These are phyloP conservation scores for Dexiosoma caninum DNA, from an alignment of 2,888 invertebrate species.

Conservation along the genomic window DNA sequence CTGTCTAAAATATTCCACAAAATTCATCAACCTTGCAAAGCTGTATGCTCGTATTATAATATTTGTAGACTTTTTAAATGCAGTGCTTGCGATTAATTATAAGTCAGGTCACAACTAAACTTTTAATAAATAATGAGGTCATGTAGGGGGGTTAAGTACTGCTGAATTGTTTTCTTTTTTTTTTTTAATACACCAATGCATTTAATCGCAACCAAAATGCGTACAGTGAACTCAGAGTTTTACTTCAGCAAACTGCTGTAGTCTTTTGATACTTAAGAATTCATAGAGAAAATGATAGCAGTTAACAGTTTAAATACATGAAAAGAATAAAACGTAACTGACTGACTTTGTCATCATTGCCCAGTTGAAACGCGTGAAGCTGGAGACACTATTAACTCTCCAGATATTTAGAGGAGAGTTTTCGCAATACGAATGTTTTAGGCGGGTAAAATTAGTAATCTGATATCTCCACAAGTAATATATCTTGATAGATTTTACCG, in stretches of 20 bases:
- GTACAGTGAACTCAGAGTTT: neutral
- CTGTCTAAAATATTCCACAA: neutral
- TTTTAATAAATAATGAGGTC: constrained; percentile 25
- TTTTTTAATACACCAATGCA: neutral
- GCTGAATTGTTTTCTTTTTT: neutral
- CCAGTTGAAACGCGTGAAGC: no score
- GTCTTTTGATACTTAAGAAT: neutral
- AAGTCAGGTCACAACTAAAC: constrained; percentile 2
- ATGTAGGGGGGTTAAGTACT: neutral
- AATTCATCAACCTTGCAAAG: neutral
- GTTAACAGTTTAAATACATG: no score
- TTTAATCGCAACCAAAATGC: neutral
- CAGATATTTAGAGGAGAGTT: no score
- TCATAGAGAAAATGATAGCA: no score
- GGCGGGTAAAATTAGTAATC: no score
- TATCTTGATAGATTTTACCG: no score
- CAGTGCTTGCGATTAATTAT: constrained; percentile 10
- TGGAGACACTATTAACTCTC: no score
- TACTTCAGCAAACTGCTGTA: neutral
- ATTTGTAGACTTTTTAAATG: no score
- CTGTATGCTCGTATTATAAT: neutral
- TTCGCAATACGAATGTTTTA: no score
- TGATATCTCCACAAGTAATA: no score
- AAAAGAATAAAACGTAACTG: no score
- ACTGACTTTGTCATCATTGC: no score